Base-by-base conservation (phyloP, 2,113 vertebrate species). In the Lynx canadensis region DNA sequence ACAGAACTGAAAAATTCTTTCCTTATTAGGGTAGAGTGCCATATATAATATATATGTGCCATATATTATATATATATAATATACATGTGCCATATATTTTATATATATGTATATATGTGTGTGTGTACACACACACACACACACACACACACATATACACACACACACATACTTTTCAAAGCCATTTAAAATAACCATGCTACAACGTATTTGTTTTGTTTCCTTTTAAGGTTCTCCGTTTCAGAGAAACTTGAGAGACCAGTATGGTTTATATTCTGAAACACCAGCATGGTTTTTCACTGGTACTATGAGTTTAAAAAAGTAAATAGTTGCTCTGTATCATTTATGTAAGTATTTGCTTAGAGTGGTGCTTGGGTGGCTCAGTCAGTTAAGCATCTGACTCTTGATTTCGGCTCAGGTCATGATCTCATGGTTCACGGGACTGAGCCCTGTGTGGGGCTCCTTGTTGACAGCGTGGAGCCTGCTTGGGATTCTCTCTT, bases 211-310 rank as follows among this genome's bases (percentile, higher is more conserved):
- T 69, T 91, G 16, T 66, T 95, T 79, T 89, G 38, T 65, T 85
- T 95, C 73, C 18, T 94, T 94, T 89, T 73, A 95, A 86, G 33
- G 16, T 91, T 89, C 73, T 73, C 36, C 50, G 27, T 48, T 95
- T 78, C 29, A 94, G 71, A 73, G 29, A 80, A 41, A 45, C 11
- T 84, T 91, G 79, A 89, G 88, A 82, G 21, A 87, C 25, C 29
- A 81, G 27, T 7, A 57, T 15, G 7, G 12, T 48, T 60, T 45
- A 57, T 33, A 92, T 79, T 90, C 74, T 91, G 79, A 91, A 91
- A 81, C 16, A 87, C 25, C 29, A 80, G 27, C 10, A 65, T 15
- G 21, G 16, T 31, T 93, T 60, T 97, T 83, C 60, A 78, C 18
- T 65, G 11, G 73, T 7, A 89, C 57, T 87, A 16, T 38, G 48